Conservation (phyloP, 2,113 vertebrate species). For the Etheostoma cragini region DNA sequence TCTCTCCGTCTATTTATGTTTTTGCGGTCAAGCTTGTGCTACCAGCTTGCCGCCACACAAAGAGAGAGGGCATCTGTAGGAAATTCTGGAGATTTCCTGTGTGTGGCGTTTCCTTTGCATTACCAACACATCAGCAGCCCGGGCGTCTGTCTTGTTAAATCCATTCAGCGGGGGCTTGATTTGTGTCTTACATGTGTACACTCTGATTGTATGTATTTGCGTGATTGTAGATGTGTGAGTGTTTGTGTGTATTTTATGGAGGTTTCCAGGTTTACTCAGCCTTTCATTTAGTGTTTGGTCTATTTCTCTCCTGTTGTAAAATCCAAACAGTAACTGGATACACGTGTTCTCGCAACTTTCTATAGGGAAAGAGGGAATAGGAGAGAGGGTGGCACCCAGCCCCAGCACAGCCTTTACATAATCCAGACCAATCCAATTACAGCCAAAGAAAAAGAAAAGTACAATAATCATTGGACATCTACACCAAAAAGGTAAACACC, state of each 20-base stretch:
- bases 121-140: constrained; percentile 43
- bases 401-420: background rate
- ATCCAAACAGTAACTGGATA: constrained; percentile 64
- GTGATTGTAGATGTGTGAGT: constrained; percentile 6
- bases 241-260: constrained; percentile 61
- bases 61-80: constrained; percentile 54
- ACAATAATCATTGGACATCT: background rate
- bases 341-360: constrained; percentile 59
- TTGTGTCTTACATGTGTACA: constrained; percentile 9
- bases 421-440: background rate
- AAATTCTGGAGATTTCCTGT: constrained; percentile 74
- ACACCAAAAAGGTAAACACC: background rate
- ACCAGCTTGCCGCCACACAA: constrained; percentile 59
- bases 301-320: constrained; percentile 61
- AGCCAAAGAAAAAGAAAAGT: background rate
- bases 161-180: constrained; percentile 15
- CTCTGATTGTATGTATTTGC: constrained; percentile 30
- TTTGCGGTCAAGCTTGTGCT: constrained; percentile 57
- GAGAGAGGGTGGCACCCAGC: background rate
- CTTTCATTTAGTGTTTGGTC: constrained; percentile 64
- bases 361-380: constrained; percentile 25
- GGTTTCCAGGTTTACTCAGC: constrained; percentile 60
- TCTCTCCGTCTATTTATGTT: constrained; percentile 59
- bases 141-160: constrained; percentile 20
- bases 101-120: constrained; percentile 51